Evolutionary conservation across 2,113 vertebrate species (phyloP).

Genomic region (Brevimyrus niger): DNA sequence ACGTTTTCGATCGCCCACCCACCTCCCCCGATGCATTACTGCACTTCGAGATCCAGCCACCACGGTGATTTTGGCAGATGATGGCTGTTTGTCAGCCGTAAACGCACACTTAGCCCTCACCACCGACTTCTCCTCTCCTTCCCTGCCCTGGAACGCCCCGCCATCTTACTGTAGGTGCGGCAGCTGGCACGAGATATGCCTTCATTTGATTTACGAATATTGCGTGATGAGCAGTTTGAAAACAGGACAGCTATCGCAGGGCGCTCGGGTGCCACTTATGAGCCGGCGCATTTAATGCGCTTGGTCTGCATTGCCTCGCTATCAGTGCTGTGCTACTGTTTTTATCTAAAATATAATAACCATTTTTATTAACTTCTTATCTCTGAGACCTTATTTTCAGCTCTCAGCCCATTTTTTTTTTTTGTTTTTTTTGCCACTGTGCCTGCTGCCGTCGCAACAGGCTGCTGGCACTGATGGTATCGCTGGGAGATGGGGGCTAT

Average conservation of each 20-base stretch:
- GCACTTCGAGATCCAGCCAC: neutral
- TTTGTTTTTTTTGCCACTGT: neutral
- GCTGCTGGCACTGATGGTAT: constrained; percentile 7
- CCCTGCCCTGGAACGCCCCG: neutral
- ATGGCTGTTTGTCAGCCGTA: neutral
- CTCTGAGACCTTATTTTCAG: constrained; percentile 9
- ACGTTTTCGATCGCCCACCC: neutral
- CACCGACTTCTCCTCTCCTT: neutral
- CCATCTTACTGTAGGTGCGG: neutral
- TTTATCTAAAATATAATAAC: constrained; percentile 10
- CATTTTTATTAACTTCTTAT: constrained; percentile 17
- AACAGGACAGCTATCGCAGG: neutral
- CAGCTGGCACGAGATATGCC: neutral
- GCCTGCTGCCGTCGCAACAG: constrained; percentile 4
- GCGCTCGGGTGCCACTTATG: too few relatives aligned
- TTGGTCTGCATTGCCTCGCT: neutral
- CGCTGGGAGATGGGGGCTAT: neutral
- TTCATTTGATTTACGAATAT: neutral
- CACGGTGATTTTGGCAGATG: neutral
- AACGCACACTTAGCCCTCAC: neutral
- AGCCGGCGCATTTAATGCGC: neutral
- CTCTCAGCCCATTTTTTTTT: neutral
- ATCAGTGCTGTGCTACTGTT: neutral
- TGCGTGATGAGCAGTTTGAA: neutral
- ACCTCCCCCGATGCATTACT: neutral